Evolutionary conservation across 2,888 invertebrate genomes (phyloP).

Genomic region (Dione juno): DNA sequence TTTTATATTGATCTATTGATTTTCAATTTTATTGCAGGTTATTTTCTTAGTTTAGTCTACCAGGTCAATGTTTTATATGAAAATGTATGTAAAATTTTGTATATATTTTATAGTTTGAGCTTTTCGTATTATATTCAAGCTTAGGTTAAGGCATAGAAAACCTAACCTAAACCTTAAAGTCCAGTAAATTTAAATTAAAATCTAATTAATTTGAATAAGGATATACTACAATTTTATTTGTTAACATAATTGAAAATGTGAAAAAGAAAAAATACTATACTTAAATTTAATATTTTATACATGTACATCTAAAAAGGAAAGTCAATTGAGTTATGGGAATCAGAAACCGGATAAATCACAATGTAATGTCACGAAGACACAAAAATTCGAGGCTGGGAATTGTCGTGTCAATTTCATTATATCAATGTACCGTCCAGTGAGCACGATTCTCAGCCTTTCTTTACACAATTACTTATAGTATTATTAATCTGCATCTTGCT

Average conservation of each 20-base stretch:
- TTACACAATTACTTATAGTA: conserved; percentile 10
- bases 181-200: no score
- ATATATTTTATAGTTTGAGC: no score
- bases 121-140: no score
- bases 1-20: conserved; percentile 21
- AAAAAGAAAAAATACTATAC: no score
- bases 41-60: background rate
- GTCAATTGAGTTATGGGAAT: conserved; percentile 79
- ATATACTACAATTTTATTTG: no score
- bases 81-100: no score
- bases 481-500: conserved; percentile 5
- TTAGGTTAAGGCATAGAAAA: no score
- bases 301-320: conserved; percentile 58
- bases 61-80: no score
- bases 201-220: no score
- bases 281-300: background rate
- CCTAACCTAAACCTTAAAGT: no score
- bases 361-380: conserved; percentile 76
- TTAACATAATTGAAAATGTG: no score
- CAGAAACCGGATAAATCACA: conserved; percentile 74
- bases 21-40: background rate
- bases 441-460: conserved; percentile 62
- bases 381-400: conserved; percentile 70
- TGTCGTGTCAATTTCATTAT: conserved; percentile 71
- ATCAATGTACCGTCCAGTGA: conserved; percentile 58